Percentiles rank a stretch among this genome's conserved stretches.
Conservation (phyloP, 2,888 invertebrate species). For the Enchytraeus crypticus region DNA sequence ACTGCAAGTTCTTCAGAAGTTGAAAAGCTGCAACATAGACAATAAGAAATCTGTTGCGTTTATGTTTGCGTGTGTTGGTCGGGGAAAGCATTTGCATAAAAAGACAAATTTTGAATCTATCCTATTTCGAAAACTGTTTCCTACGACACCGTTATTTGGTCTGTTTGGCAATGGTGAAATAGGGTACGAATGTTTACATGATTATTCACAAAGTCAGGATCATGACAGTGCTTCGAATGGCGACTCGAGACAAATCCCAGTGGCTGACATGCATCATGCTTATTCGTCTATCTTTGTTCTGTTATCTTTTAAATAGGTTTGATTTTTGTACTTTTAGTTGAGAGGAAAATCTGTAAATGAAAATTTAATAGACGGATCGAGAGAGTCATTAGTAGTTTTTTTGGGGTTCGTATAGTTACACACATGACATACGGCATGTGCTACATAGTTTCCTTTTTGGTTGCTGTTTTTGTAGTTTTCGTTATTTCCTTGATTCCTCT, state of each 20-base stretch:
- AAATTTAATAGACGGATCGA: not conserved
- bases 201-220: conserved; percentile 10
- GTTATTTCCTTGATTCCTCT: too few species aligned
- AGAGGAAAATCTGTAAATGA: not conserved
- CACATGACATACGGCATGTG: too few species aligned
- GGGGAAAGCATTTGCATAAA: conserved; percentile 40
- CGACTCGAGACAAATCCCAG: not conserved
- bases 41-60: conserved; percentile 26
- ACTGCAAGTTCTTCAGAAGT: conserved; percentile 4
- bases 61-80: conserved; percentile 50
- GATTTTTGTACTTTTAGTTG: too few species aligned
- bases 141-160: conserved; percentile 50
- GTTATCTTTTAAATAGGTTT: conserved; percentile 12
- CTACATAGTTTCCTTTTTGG: too few species aligned
- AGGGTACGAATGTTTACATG: conserved; percentile 33
- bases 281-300: conserved; percentile 25
- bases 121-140: conserved; percentile 48
- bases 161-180: conserved; percentile 52
- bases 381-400: too few species aligned
- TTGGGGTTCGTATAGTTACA: too few species aligned
- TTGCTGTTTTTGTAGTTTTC: too few species aligned
- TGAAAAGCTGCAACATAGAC: conserved; percentile 15
- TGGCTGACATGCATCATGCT: conserved; percentile 15
- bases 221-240: not conserved
- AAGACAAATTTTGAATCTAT: conserved; percentile 46